Evolutionary conservation across 2,888 invertebrate species (phyloP), one percentile per base, ranked within the genome.

Genomic region (Leptopilina myrica): DNA sequence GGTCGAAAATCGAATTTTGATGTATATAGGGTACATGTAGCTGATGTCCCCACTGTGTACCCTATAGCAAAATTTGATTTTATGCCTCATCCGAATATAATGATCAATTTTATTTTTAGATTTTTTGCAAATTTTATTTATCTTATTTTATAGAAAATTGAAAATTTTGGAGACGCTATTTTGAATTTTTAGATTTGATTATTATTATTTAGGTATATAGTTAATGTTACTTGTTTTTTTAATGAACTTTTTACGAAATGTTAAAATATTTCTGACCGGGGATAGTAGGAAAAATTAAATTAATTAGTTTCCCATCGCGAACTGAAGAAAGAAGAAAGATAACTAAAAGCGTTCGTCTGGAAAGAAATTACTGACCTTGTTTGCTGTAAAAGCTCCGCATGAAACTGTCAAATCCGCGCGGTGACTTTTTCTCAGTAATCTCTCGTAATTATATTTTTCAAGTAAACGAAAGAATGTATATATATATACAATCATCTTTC

Each of bases 1-100:
- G 84, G 81, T 86, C 80, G 78, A 59, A 59, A 59, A 59, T 15
- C 59, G 15, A 59, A 59, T n/a, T 59, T 59, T n/a, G 4, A 59
- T 46, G 7, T 46, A 46, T 46, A 7, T 46, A 46, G 33, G 33
- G 33, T 33, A 33, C 33, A 20, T 20, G 20, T 20, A 0, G 1
- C 20, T 20, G n/a, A n/a, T n/a, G 20, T 20, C 20, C 2, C 1
- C 33, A 33, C 33, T 33, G 20, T 33, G 33, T 33, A 33, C 33
- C 33, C 33, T 2, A 33, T 33, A 3, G 0, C 33, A 1, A 33
- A 33, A 33, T 33, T 33, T 5, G 33, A 33, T 33, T 33, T 33
- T 33, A 33, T 33, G 33, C 33, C 33, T 3, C 33, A 3, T 33
- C 33, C 33, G 33, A 5, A 33, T 33, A 33, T 3, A 33, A 33